Evolutionary conservation across 2,888 invertebrate genomes (phyloP).

Genomic region (Latheticus oryzae): DNA sequence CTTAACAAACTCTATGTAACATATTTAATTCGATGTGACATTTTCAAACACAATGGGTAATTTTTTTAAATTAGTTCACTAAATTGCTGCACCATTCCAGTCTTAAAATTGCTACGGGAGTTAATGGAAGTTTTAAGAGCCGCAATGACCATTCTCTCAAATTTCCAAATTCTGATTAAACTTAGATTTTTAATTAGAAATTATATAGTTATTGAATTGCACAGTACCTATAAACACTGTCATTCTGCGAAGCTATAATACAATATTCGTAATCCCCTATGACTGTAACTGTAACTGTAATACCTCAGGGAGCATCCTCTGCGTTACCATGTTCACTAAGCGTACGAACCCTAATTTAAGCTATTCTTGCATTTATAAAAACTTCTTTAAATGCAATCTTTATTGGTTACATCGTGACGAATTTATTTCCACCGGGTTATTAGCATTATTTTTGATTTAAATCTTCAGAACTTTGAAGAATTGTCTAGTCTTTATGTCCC

Average conservation of each 20-base stretch:
- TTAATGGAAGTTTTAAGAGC: too few relatives aligned
- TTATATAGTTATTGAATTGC: too few relatives aligned
- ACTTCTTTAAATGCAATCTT: constrained; percentile 45
- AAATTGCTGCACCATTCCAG: constrained; percentile 50
- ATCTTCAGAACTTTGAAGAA: neutral
- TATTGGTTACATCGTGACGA: constrained; percentile 6
- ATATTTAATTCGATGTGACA: constrained; percentile 50
- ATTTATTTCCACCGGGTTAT: constrained; percentile 15
- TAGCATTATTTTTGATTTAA: constrained; percentile 10
- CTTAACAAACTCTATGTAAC: constrained; percentile 41
- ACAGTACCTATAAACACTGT: too few relatives aligned
- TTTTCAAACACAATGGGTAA: constrained; percentile 47
- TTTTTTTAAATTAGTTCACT: constrained; percentile 53
- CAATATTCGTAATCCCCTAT: constrained; percentile 58
- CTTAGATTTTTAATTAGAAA: constrained; percentile 1
- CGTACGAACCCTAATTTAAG: constrained; percentile 56
- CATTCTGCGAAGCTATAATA: constrained; percentile 50
- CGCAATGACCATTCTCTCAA: too few relatives aligned
- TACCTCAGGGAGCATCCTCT: constrained; percentile 53
- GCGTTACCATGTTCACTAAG: constrained; percentile 59
- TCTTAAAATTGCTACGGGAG: too few relatives aligned
- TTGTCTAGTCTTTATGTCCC: too few relatives aligned
- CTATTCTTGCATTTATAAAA: constrained; percentile 55
- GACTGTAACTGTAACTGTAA: constrained; percentile 54
- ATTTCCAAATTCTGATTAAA: constrained; percentile 1